Percentiles rank a stretch among this genome's conserved stretches.
These are phyloP conservation scores for Paratilapia polleni DNA, from an alignment of 2,113 vertebrate species.

Conservation along the genomic window DNA sequence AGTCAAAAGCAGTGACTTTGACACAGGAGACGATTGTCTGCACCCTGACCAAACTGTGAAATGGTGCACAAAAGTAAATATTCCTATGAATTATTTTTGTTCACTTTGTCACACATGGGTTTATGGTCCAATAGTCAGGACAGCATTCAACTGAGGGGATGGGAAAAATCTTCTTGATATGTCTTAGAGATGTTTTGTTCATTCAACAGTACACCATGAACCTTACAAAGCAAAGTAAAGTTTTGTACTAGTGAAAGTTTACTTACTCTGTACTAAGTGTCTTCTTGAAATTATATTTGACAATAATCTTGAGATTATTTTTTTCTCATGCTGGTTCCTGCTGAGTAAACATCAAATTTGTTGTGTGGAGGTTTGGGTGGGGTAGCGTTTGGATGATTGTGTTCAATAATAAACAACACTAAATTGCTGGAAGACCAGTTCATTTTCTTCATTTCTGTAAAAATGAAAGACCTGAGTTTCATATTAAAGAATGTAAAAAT, in stretches of 20 bases:
- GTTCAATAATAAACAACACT: not conserved
- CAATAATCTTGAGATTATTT: not conserved
- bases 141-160: not conserved
- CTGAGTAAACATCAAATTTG: not conserved
- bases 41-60: not conserved
- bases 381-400: not conserved
- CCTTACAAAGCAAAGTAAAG: not conserved
- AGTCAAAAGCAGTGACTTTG: not conserved
- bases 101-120: not conserved
- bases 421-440: not conserved
- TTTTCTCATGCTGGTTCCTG: not conserved
- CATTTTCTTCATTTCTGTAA: not conserved
- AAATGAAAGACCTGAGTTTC: not conserved
- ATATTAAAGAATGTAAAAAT: constrained; percentile 17
- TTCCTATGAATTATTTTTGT: not conserved
- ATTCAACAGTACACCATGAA: not conserved
- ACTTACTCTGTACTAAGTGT: too few species aligned
- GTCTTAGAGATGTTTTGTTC: not conserved
- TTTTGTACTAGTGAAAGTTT: not conserved
- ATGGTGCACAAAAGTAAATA: not conserved
- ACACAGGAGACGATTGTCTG: not conserved
- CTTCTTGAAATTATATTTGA: not conserved
- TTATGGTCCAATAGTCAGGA: not conserved
- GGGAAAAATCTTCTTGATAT: not conserved
- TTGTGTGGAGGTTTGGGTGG: not conserved